These are phyloP conservation scores for Drymodes brunneopygia DNA, from an alignment of 2,113 vertebrate genomes.

Conservation along the genomic window DNA sequence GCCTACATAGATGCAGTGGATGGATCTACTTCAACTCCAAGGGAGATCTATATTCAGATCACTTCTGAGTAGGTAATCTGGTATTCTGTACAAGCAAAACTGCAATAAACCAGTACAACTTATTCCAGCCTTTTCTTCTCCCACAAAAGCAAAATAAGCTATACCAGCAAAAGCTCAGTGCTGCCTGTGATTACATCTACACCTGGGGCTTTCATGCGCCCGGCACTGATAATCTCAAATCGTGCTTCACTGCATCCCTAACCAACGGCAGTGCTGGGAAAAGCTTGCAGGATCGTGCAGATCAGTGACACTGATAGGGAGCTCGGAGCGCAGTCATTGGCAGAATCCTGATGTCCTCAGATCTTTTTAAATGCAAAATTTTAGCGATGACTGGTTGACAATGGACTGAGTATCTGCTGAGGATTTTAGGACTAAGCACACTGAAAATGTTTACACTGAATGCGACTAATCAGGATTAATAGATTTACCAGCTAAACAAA, in stretches of 20 bases:
- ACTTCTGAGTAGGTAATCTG: conserved; percentile 32
- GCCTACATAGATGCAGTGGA: not conserved
- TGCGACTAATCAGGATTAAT: not conserved
- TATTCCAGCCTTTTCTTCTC: conserved; percentile 43
- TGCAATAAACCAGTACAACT: conserved; percentile 30
- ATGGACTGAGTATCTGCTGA: not conserved
- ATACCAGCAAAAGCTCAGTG: conserved; percentile 32
- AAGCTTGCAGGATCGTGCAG: not conserved
- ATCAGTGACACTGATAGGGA: not conserved
- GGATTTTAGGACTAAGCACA: not conserved
- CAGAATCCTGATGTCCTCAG: not conserved
- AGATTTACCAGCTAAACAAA: not conserved
- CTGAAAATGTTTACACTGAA: not conserved
- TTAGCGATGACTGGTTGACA: not conserved
- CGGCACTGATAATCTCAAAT: conserved; percentile 4
- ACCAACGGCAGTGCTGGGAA: not conserved
- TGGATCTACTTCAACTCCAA: not conserved
- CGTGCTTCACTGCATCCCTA: not conserved
- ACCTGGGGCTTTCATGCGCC: conserved; percentile 53
- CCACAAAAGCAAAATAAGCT: conserved; percentile 44
- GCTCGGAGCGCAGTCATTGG: not conserved
- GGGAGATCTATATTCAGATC: conserved; percentile 32
- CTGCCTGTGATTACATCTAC: conserved; percentile 42
- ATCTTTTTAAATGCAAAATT: not conserved
- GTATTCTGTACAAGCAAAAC: conserved; percentile 39